Conservation (phyloP, 2,797 vertebrate genomes). For the Parauchenoglanis punctatus region DNA sequence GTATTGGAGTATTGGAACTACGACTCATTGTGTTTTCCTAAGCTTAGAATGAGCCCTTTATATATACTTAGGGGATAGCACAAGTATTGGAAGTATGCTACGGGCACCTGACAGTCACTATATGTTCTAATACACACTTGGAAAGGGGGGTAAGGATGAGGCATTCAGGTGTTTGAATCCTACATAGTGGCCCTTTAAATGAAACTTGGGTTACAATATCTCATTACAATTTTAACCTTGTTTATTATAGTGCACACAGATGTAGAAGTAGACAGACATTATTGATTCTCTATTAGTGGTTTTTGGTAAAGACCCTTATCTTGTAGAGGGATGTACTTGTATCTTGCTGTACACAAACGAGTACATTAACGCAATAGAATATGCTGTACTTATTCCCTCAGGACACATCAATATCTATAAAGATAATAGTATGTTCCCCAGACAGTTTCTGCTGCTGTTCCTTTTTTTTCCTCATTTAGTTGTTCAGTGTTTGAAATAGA, state of each 20-base stretch:
- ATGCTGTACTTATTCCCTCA: not conserved
- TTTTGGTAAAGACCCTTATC: not conserved
- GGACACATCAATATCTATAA: not conserved
- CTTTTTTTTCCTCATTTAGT: not conserved
- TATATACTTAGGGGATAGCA: too few species aligned
- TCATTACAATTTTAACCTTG: not conserved
- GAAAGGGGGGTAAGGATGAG: too few species aligned
- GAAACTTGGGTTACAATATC: too few species aligned
- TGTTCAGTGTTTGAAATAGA: not conserved
- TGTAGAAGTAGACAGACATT: not conserved
- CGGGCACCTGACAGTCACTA: too few species aligned
- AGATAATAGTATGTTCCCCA: not conserved
- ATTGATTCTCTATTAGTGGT: not conserved
- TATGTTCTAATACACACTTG: too few species aligned
- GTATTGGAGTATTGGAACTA: too few species aligned
- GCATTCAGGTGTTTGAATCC: too few species aligned
- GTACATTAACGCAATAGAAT: not conserved
- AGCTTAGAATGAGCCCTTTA: too few species aligned
- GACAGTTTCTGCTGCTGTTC: not conserved
- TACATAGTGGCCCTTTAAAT: not conserved
- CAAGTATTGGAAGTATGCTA: too few species aligned
- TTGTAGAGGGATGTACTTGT: not conserved
- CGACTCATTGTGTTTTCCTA: too few species aligned
- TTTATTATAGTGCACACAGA: not conserved
- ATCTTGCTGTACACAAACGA: not conserved